phyloP scores from a whole-genome alignment of 2,797 vertebrate species.

The Siniperca undulata region DNA sequence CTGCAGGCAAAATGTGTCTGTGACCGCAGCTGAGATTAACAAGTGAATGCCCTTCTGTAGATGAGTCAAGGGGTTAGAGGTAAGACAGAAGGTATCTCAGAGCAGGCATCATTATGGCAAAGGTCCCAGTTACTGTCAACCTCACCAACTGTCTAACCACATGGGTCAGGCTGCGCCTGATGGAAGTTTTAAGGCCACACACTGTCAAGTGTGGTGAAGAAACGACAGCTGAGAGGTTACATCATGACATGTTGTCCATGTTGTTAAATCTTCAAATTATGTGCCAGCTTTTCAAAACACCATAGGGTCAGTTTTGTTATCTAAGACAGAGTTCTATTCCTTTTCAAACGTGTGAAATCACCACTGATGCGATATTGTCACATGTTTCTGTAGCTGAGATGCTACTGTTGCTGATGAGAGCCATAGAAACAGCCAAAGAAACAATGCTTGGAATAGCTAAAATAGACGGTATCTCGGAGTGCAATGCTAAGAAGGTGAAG shows the following conservation, averaged over 20 bases:
- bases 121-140: constrained; percentile 75
- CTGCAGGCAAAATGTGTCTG: background rate
- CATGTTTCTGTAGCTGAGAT: constrained; percentile 11
- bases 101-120: constrained; percentile 48
- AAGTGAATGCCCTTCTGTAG: constrained; percentile 42
- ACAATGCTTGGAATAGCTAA: too few species aligned
- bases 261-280: constrained; percentile 24
- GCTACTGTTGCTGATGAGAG: background rate
- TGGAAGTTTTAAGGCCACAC: constrained; percentile 58
- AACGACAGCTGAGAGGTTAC: constrained; percentile 47
- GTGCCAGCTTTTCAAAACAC: constrained; percentile 45
- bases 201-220: constrained; percentile 30
- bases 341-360: background rate
- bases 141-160: constrained; percentile 76
- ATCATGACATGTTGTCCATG: constrained; percentile 35
- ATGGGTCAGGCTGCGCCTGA: constrained; percentile 64
- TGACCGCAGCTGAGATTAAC: constrained; percentile 46
- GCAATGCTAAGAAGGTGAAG: background rate
- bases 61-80: constrained; percentile 60
- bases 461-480: background rate
- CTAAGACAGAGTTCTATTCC: background rate
- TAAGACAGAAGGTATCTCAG: constrained; percentile 62
- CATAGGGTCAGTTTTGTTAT: constrained; percentile 11
- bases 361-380: background rate
- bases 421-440: too few species aligned